phyloP scores from a whole-genome alignment of 2,888 invertebrate species.

The Drosophila atroscutellata region DNA sequence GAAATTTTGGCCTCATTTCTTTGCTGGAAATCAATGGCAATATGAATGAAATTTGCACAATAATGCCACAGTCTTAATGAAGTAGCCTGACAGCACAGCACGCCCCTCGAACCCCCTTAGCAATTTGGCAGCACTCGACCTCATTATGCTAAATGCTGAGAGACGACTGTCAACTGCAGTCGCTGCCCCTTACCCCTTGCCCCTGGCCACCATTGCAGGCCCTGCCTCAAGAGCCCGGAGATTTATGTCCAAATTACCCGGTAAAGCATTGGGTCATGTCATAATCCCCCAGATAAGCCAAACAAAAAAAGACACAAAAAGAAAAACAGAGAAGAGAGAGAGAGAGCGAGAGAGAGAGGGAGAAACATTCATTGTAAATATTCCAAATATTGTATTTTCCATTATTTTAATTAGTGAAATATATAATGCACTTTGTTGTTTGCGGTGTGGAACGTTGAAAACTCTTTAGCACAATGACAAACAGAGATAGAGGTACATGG shows the following conservation, averaged over 20 bases:
- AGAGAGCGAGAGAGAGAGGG: background rate
- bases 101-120: background rate
- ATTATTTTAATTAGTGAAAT: conserved; percentile 79
- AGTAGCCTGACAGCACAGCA: background rate
- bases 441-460: conserved; percentile 36
- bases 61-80: background rate
- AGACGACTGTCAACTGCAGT: conserved; percentile 47
- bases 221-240: background rate
- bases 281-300: conserved; percentile 40
- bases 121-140: conserved; percentile 52
- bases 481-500: background rate
- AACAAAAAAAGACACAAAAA: conserved; percentile 5
- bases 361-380: conserved; percentile 46
- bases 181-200: background rate
- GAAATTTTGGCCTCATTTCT: background rate
- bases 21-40: background rate
- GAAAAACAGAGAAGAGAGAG: conserved; percentile 11
- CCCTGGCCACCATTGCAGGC: background rate
- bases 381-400: conserved; percentile 67
- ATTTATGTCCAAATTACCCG: conserved; percentile 44
- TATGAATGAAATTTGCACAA: background rate
- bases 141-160: conserved; percentile 52
- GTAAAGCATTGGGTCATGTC: conserved; percentile 56
- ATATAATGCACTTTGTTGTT: conserved; percentile 69
- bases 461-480: conserved; percentile 25